Base-by-base conservation (phyloP, 2,888 invertebrate species). In the Spilosoma lubricipeda region DNA sequence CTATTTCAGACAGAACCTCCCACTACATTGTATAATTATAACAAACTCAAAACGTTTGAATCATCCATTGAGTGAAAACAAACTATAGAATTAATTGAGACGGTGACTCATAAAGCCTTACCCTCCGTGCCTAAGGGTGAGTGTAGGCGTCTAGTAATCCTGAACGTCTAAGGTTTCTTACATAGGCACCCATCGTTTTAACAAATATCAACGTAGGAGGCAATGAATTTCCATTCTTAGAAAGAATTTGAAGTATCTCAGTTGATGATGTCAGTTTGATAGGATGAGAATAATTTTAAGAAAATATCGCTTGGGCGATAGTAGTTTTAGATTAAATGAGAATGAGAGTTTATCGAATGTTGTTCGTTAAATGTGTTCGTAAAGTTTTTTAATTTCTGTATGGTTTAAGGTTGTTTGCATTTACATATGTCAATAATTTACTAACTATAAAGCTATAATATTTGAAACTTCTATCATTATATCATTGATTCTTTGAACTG, bases 101-200 rank as follows among this genome's bases (percentile, higher is more conserved):
- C 80, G 72, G 78, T 87, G 88, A 89, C 75, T 88, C 88, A 88
- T 80, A 79, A 82, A 81, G 75, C 76, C 77, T 75, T 79, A 74
- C 79, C 59, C 56, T 42, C 52, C 36, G 39, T 23, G 72, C 27
- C 67, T 75, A 48, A 73, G 72, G 72, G 80, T 77, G 70, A 72
- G 73, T 73, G 79, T 76, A 67, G 80, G 59, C 79, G 85, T 82
- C 82, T 79, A 84, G 85, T 85, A 85, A 86, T 84, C 84, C 88
- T 78, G 67, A 67, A 69, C 42, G 73, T 72, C 74, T 81, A 81
- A 80, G 81, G 81, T 78, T 79, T 80, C 81, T 63, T 23, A 52
- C 66, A 42, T 68, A 71, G 77, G n/a, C 27, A 63, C 30, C 7
- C 20, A 78, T 65, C 80, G 80, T 69, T 78, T 77, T 78, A 13